These are phyloP conservation scores for Anthopleura xanthogrammica DNA, from an alignment of 92 coral and sea anemone genomes.

Conservation along the genomic window DNA sequence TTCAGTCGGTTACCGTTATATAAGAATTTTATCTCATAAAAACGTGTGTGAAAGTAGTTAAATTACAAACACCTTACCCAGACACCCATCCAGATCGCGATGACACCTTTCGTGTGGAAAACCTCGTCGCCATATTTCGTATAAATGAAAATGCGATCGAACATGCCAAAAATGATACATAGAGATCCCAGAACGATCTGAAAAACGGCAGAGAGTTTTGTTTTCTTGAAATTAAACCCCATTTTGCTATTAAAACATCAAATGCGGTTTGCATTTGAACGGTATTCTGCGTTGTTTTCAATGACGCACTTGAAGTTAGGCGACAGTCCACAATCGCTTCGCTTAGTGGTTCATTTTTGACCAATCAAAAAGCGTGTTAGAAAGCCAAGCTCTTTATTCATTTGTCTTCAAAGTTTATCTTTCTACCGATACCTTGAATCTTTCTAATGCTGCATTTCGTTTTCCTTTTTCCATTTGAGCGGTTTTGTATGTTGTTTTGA, in stretches of 20 bases:
- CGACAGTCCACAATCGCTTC: neutral
- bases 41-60: no score
- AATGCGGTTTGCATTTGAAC: neutral
- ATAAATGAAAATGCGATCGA: neutral
- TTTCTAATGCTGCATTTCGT: no score
- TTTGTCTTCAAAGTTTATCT: no score
- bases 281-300: neutral
- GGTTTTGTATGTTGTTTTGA: no score
- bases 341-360: neutral
- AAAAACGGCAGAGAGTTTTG: neutral
- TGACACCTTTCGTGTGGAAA: neutral
- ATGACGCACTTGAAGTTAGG: neutral
- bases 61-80: neutral
- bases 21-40: no score
- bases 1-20: no score
- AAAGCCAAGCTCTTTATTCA: neutral
- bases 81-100: conserved; percentile 1
- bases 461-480: no score
- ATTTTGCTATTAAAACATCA: neutral
- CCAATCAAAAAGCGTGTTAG: neutral
- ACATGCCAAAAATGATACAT: neutral
- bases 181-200: neutral
- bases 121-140: no score
- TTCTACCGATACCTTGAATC: no score
- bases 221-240: neutral